Evolutionary conservation across 2,888 invertebrate genomes (phyloP), one percentile per base, ranked within the genome.

Genomic region (Synanthedon vespiformis): DNA sequence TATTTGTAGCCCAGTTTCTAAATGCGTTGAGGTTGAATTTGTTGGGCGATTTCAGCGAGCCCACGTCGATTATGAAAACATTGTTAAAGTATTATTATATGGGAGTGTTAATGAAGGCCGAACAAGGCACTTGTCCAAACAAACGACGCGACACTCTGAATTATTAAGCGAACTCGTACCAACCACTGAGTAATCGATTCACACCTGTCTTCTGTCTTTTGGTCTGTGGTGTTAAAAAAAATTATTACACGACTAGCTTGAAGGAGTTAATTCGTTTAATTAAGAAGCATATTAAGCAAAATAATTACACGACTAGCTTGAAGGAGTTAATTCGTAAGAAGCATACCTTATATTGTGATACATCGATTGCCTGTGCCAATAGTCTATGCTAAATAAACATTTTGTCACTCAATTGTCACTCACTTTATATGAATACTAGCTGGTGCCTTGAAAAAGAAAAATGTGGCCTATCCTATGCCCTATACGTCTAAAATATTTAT

Each of bases 11-110:
- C 72, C 67, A 74, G 78, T 75, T 78, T 77, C 75, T 75, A 74
- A 80, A 81, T 71, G 72, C 66, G 62, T 61, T 57, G 65, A 64
- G 68, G 71, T 67, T 66, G 64, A 58, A 65, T 60, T 67, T 65
- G 64, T 65, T 34, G n/a, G 72, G 64, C 65, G 69, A 68, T 74
- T 76, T 71, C 64, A 72, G 69, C 52, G 61, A 60, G 58, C 68
- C 60, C 70, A 71, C 74, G 77, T 80, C 78, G 79, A 79, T 79
- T 82, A 79, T 80, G 78, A 85, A 83, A 86, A 87, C 84, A 85
- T 84, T 81, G 81, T 86, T 85, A 83, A 84, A 81, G 73, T 84
- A 84, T 83, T 79, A 85, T 81, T 80, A 76, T 75, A 77, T 74
- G 74, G 74, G 73, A 67, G 77, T 80, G 81, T 77, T 80, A 80